phyloP scores from a whole-genome alignment of 2,113 vertebrate genomes.

The Lamprotornis superbus region DNA sequence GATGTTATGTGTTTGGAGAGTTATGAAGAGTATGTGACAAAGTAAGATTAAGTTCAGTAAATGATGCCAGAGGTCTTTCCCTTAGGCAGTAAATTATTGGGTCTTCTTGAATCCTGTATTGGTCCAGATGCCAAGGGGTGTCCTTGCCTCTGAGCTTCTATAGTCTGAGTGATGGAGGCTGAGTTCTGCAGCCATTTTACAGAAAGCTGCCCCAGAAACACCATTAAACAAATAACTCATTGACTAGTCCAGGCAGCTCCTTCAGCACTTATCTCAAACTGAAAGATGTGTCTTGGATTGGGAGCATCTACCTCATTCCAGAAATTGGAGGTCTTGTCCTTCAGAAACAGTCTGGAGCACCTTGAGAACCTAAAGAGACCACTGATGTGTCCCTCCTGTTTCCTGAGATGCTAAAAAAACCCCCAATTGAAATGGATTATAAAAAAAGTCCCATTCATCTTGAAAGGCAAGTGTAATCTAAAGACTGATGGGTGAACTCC shows the following conservation, averaged over 20 bases:
- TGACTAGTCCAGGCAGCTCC: not conserved
- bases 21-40: not conserved
- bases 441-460: slow-evolving; percentile 12
- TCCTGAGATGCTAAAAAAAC: not conserved
- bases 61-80: not conserved
- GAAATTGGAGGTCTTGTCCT: not conserved
- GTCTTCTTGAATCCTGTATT: not conserved
- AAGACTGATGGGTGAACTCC: slow-evolving; percentile 49
- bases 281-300: not conserved
- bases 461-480: slow-evolving; percentile 12
- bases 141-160: not conserved
- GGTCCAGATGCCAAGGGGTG: not conserved
- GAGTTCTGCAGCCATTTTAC: not conserved
- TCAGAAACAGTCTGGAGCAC: not conserved
- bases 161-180: not conserved
- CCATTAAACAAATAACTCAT: not conserved
- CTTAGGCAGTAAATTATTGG: not conserved
- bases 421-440: not conserved
- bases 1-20: not conserved
- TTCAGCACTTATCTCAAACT: not conserved
- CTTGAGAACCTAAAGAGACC: not conserved
- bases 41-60: not conserved
- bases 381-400: not conserved
- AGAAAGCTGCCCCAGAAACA: not conserved
- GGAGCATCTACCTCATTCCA: not conserved